These are phyloP conservation scores for Manis pentadactyla DNA, from an alignment of 2,797 vertebrate species.

Conservation along the genomic window DNA sequence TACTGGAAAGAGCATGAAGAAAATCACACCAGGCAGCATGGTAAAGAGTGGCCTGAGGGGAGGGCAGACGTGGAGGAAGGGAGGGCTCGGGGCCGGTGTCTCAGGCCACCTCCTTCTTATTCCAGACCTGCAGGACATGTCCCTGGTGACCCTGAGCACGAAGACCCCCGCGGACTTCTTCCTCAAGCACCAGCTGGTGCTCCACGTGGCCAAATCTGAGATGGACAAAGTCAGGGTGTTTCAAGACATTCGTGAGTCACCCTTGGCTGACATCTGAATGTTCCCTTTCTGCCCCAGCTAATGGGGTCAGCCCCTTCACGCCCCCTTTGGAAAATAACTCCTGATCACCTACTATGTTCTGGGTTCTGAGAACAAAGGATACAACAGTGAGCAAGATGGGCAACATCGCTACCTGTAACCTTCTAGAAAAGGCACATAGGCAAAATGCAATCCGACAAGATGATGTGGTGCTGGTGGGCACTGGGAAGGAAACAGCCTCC, in stretches of 20 bases:
- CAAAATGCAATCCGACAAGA: rapidly evolving
- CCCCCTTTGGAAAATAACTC: rapidly evolving
- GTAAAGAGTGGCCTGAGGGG: not conserved
- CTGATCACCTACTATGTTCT: not conserved
- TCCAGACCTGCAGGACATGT: constrained; percentile 95
- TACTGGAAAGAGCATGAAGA: not conserved
- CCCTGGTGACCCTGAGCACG: constrained; percentile 91
- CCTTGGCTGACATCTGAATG: rapidly evolving
- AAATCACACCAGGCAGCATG: rapidly evolving
- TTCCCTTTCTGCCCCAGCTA: not conserved
- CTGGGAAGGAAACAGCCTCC: not conserved
- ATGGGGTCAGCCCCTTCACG: not conserved
- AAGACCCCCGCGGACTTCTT: constrained; percentile 90
- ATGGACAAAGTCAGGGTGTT: constrained; percentile 91
- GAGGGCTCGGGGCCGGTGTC: not conserved
- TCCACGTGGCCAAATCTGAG: constrained; percentile 89
- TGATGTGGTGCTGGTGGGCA: rapidly evolving
- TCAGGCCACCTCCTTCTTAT: not conserved
- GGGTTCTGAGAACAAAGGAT: not conserved
- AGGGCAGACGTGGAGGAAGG: not conserved
- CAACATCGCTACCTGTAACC: no score
- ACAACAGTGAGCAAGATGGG: not conserved
- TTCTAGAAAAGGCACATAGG: not conserved
- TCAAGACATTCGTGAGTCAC: constrained; percentile 86
- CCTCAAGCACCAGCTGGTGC: constrained; percentile 88